Base-by-base conservation (phyloP, 2,797 vertebrate genomes). In the Sebastes hopkinsi region DNA sequence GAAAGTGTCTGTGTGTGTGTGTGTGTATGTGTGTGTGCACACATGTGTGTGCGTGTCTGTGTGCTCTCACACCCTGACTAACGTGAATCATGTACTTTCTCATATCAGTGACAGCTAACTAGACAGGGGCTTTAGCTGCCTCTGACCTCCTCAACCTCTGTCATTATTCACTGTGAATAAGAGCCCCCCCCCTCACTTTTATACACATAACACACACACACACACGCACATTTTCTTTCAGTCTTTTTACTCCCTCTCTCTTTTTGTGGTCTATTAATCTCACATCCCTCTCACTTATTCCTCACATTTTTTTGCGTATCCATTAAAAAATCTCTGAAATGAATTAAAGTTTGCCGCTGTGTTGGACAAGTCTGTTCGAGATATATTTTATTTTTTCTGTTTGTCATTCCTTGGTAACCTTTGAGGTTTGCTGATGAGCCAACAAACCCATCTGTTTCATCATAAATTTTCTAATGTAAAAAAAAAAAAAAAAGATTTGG, bases 41-140 rank as follows among this genome's bases (percentile, higher is more conserved):
- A 8, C 8, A 56, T 80, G 83, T 84, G 86, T 85, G 65, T 67
- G 38, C 46, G 2, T 67, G 65, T 46, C 23, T 46, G 34, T 38
- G 61, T 23, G 74, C 62, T 82, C 84, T 93, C 86, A 90, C 90
- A 95, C 94, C 95, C 90, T 96, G 94, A 95, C 95, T 95, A 96
- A 96, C 90, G 84, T 92, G 94, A 94, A 95, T 96, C 94, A 93
- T 95, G 92, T 95, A 95, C 95, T 95, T 95, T 95, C 95, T 94
- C 94, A 95, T 96, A 95, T 96, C 93, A 75, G 87, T 96, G 95
- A 95, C 95, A 93, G 94, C 92, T 96, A 95, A 96, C 93, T 89
- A 95, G 95, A 96, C 95, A 94, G 90, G 85, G 84, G 89, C 87
- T 92, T 89, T 83, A 70, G 89, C 83, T 89, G 90, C 92, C 78